Evolutionary conservation across 2,888 invertebrate species (phyloP), one percentile per base, ranked within the genome.

Genomic region (Drosophila borealis): DNA sequence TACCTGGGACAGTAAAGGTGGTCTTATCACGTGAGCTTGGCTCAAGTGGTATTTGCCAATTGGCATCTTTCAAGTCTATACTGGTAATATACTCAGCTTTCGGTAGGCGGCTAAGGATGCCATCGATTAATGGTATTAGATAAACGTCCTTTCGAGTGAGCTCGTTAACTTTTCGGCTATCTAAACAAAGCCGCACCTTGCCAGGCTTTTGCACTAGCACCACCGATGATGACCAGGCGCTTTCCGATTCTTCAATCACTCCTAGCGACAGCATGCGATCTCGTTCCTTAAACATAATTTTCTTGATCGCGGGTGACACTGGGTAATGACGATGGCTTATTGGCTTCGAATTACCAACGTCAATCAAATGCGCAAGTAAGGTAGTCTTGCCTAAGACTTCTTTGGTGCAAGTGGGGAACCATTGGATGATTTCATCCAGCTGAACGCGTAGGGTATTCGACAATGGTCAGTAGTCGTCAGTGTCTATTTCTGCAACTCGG

Each of bases 261-360:
- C 49, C 11, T 4, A 49, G 36, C 8, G 5, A 6, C 3, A 49
- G 2, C 42, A 55, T 55, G 3, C 25, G 19, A n/a, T 62, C 45
- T 5, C 63, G 10, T 14, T 67, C 63, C 6, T 10, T 36, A 36
- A 37, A 46, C 45, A 68, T 46, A 2, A 57, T 17, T 9, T 64
- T 64, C 2, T 65, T 44, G 6, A 34, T 50, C 1, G 49, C 49
- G 2, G 57, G 57, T 1, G 53, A 53, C 3, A 55, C 54, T 2
- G 66, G 13, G 37, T 41, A 66, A 14, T 45, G 42, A 5, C 10
- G 60, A 55, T 4, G 34, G 17, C 10, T 37, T 37, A 13, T 41
- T 2, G 19, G 19, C 3, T 19, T 19, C 19, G 19, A 19, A 19
- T 19, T 19, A 19, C 19, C 19, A 19, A 19, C 19, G 19, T 19